Evolutionary conservation across 37 sponge, comb jelly and placozoan species (phyloP).

Genomic region (Theonella swinhoei): DNA sequence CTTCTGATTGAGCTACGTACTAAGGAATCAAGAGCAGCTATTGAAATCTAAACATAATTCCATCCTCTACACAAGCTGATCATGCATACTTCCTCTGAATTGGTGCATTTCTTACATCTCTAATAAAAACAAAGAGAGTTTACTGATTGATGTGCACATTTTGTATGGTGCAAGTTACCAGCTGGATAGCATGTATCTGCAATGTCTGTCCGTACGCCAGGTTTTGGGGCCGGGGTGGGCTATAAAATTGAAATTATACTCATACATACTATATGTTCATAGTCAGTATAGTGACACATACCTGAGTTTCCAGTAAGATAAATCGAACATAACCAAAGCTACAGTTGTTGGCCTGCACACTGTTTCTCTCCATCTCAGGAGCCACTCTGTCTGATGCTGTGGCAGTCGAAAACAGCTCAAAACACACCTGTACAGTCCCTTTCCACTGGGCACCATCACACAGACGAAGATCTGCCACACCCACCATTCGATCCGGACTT

Average conservation of each 20-base stretch:
- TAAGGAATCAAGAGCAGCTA: too few species aligned
- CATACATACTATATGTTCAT: too few species aligned
- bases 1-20: too few species aligned
- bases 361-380: conserved; percentile 19
- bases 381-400: conserved; percentile 17
- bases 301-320: neutral
- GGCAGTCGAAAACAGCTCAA: conserved; percentile 52
- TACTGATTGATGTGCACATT: too few species aligned
- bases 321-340: conserved; percentile 57
- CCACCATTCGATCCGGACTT: conserved; percentile 46
- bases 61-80: too few species aligned
- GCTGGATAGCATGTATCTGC: neutral
- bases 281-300: too few species aligned
- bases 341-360: conserved; percentile 40
- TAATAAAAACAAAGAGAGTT: too few species aligned
- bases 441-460: conserved; percentile 39
- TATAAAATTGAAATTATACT: too few species aligned
- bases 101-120: too few species aligned
- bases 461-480: conserved; percentile 39
- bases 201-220: too few species aligned
- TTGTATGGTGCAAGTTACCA: neutral
- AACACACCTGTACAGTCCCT: conserved; percentile 38
- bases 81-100: too few species aligned
- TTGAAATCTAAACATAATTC: too few species aligned
- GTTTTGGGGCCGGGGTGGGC: neutral